phyloP scores from a whole-genome alignment of 2,888 invertebrate species.

The Protophormia terraenovae region DNA sequence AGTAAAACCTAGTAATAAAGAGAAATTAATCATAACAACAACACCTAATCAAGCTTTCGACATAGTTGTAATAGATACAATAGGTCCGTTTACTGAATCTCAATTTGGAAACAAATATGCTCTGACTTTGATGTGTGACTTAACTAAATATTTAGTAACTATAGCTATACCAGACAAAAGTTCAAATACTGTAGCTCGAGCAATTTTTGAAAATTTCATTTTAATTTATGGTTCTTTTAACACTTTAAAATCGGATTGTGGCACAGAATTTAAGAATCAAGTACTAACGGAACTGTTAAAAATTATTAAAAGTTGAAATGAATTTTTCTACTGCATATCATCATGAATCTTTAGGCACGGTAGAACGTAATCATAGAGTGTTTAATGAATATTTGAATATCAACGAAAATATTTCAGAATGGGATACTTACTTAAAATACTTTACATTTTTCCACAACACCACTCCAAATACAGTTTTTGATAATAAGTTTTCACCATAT shows the following conservation, averaged over 20 bases:
- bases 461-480: neutral
- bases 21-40: neutral
- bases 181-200: constrained; percentile 44
- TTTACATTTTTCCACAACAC: neutral
- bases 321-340: neutral
- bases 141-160: constrained; percentile 67
- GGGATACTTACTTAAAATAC: neutral
- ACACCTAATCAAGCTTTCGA: neutral
- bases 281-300: neutral
- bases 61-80: constrained; percentile 4
- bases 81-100: neutral
- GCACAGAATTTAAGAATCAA: neutral
- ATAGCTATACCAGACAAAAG: constrained; percentile 67
- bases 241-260: neutral
- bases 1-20: neutral
- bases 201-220: constrained; percentile 26
- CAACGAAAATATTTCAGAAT: neutral
- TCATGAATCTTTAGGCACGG: neutral
- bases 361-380: neutral
- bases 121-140: constrained; percentile 63
- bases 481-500: neutral
- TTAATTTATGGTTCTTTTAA: constrained; percentile 20
- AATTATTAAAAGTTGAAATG: neutral
- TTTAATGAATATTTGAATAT: neutral
- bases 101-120: neutral